These are phyloP conservation scores for Drosophila atripex DNA, from an alignment of 2,888 invertebrate species.

Conservation along the genomic window DNA sequence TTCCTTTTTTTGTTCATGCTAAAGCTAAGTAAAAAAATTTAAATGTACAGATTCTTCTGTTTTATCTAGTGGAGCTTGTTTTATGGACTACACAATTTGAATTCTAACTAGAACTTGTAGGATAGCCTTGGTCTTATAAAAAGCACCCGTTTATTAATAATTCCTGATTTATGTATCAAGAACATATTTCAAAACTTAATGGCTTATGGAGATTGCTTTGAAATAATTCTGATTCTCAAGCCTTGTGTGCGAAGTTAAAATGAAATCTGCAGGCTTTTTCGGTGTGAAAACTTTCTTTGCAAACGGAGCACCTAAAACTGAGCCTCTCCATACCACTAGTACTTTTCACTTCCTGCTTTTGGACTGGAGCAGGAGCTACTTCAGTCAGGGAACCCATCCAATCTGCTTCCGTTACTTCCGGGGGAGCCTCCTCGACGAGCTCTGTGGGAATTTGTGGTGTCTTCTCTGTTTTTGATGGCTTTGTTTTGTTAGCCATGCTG, in stretches of 20 bases:
- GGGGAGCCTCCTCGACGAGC: neutral
- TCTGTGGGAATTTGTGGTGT: neutral
- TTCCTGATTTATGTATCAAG: no score
- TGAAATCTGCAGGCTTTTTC: slow-evolving; percentile 52
- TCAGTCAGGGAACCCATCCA: neutral
- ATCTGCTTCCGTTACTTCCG: neutral
- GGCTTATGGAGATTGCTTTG: no score
- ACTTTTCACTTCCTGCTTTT: neutral
- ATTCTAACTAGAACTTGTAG: no score
- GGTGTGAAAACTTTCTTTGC: slow-evolving; percentile 46
- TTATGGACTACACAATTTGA: neutral
- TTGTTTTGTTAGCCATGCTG: slow-evolving; percentile 17
- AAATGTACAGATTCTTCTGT: slow-evolving; percentile 15
- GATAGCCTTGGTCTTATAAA: no score
- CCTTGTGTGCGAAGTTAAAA: slow-evolving; percentile 34
- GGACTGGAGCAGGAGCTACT: neutral
- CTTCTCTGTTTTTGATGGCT: neutral
- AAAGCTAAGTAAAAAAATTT: slow-evolving; percentile 60
- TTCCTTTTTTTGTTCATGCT: slow-evolving; percentile 34
- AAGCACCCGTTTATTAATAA: no score
- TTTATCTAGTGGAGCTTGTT: slow-evolving; percentile 2
- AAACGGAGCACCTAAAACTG: slow-evolving; percentile 41
- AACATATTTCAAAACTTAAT: no score
- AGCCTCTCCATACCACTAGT: no score
- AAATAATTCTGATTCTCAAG: no score